Conservation (phyloP, 2,888 invertebrate species). For the Suillia variegata region DNA sequence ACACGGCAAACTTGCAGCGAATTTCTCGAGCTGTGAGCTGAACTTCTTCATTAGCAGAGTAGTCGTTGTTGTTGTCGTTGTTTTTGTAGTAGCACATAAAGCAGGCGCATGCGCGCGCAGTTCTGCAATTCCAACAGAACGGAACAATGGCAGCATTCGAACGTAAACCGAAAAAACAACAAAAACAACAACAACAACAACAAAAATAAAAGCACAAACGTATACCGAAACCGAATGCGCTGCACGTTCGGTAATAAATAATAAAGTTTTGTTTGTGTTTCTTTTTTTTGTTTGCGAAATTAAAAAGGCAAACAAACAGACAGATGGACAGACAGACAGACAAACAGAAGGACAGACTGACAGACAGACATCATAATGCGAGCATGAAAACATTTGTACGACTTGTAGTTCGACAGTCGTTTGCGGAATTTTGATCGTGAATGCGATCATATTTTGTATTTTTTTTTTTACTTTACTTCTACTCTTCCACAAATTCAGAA, state of each 20-base stretch:
- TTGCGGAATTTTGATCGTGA: constrained; percentile 23
- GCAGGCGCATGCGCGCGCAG: neutral
- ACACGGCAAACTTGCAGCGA: neutral
- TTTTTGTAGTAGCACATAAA: neutral
- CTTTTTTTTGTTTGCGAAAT: constrained; percentile 35
- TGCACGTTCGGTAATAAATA: constrained; percentile 55
- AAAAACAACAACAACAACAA: no score
- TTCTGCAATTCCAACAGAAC: no score
- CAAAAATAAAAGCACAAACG: no score
- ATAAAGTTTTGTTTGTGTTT: no score
- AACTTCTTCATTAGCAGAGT: neutral
- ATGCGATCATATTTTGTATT: neutral
- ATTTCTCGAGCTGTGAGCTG: neutral
- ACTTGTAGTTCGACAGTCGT: constrained; percentile 31
- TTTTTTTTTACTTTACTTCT: neutral
- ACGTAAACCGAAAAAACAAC: no score
- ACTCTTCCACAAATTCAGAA: neutral
- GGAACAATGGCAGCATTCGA: no score
- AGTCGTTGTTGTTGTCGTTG: neutral
- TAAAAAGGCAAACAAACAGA: neutral
- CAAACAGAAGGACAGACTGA: neutral
- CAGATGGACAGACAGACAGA: neutral
- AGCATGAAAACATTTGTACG: constrained; percentile 46
- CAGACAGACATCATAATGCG: constrained; percentile 19
- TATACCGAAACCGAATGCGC: constrained; percentile 34